Conservation (phyloP, 2,797 vertebrate genomes). For the Selene dorsalis region DNA sequence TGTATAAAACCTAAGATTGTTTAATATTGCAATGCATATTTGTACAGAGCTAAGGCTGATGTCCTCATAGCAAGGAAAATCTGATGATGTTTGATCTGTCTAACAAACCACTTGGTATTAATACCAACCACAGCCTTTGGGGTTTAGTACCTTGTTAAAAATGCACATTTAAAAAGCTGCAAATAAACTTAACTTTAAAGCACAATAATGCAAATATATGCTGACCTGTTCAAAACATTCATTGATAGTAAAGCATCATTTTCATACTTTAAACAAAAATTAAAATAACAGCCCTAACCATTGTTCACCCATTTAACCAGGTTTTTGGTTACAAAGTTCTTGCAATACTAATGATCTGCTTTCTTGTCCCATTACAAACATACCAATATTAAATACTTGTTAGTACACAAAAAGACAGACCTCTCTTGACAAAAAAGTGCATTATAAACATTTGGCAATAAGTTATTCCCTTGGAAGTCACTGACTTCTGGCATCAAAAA, state of each 20-base stretch:
- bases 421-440: slow-evolving; percentile 29
- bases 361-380: slow-evolving; percentile 1
- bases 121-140: not conserved
- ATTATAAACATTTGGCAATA: slow-evolving; percentile 20
- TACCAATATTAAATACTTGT: slow-evolving; percentile 1
- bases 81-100: not conserved
- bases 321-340: not conserved
- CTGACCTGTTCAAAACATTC: slow-evolving; percentile 3
- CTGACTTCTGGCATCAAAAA: slow-evolving; percentile 27
- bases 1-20: not conserved
- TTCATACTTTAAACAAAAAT: not conserved
- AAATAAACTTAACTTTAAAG: slow-evolving; percentile 8
- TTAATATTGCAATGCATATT: not conserved
- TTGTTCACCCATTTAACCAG: not conserved
- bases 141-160: slow-evolving; percentile 19
- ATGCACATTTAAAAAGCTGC: slow-evolving; percentile 25
- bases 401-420: slow-evolving; percentile 25
- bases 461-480: slow-evolving; percentile 41
- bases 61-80: not conserved
- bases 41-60: not conserved
- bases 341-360: slow-evolving; percentile 13
- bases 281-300: not conserved
- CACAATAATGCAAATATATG: slow-evolving; percentile 17
- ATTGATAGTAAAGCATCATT: not conserved
- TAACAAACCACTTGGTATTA: not conserved